Base-by-base conservation (phyloP, 2,888 invertebrate species). In the Reticulitermes lucifugus region DNA sequence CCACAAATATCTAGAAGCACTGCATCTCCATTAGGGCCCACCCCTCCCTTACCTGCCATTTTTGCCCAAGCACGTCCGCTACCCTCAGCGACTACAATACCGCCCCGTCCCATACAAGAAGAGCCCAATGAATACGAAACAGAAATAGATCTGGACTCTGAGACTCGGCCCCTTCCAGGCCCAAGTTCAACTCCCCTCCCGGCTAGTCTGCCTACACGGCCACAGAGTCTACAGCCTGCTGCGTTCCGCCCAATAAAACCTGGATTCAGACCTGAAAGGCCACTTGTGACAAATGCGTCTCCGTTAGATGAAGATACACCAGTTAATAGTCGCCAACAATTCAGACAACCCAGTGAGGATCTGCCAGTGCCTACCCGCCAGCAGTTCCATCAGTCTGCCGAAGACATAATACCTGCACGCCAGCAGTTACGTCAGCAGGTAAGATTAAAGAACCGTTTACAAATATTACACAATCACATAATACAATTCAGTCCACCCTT, bases 81-180 rank as follows among this genome's bases (percentile, higher is more conserved):
- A 83, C 71, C 88, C 71, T 85, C 89, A 83, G 89, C 90, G 79
- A 70, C 90, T 70, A 89, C 91, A 10, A 89, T 93, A 25, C 60
- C 88, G 89, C 12, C 91, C 91, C 83, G 89, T 94, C 22, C 88
- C 91, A 89, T 88, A 55, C 86, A 87, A 29, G 89, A 88, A 85
- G 88, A 88, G 0, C 86, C 87, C n/a, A 87, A 87, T 41, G 95
- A 95, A 90, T 94, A 95, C 86, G 94, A 93, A 83, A 88, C 91
- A 75, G 93, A 93, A 82, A 25, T 10, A n/a, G 92, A 93, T 86
- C 92, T 92, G 86, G 93, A 93, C 77, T 91, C 93, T 10, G 79
- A 79, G 25, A 70, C 71, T 14, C 43, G 60, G 51, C 93, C 93
- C 14, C 87, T 84, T 55, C 86, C 87, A 65, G 87, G 86, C 85